These are phyloP conservation scores for Mustela nigripes DNA, from an alignment of 2,113 vertebrate species.

Conservation along the genomic window DNA sequence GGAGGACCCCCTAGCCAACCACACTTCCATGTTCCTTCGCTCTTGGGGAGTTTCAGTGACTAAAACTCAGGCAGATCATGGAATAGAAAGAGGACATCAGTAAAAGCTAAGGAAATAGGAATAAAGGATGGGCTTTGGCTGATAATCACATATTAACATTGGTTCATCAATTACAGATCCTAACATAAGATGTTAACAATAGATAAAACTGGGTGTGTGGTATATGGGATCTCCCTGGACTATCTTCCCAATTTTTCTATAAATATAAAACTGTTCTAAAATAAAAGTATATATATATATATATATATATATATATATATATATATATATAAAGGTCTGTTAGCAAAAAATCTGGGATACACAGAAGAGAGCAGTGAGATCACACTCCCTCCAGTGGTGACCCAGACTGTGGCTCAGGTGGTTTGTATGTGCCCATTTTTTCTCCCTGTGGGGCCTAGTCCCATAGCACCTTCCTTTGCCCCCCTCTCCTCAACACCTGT, in stretches of 20 bases:
- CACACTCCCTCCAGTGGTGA: too few species aligned
- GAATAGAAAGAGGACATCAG: not conserved
- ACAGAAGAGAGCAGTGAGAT: not conserved
- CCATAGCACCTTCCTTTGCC: not conserved
- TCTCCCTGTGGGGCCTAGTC: accelerated
- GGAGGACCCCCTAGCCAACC: not conserved
- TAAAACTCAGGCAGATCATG: not conserved
- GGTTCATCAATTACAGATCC: not conserved
- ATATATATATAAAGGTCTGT: not conserved
- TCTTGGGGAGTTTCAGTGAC: not conserved
- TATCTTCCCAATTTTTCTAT: conserved; percentile 21
- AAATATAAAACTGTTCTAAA: conserved; percentile 43
- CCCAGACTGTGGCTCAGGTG: not conserved
- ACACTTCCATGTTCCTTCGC: not conserved
- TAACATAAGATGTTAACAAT: not conserved
- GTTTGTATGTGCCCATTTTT: not conserved
- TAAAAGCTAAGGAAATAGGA: not conserved
- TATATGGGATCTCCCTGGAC: not conserved
- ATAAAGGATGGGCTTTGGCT: not conserved
- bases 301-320: too few species aligned
- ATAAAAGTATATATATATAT: not conserved
- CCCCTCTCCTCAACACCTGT: too few species aligned
- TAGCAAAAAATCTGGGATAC: not conserved
- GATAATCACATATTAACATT: not conserved
- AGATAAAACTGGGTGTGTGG: not conserved